Conservation (phyloP, 2,888 invertebrate species). For the Parasteatoda lunata region DNA sequence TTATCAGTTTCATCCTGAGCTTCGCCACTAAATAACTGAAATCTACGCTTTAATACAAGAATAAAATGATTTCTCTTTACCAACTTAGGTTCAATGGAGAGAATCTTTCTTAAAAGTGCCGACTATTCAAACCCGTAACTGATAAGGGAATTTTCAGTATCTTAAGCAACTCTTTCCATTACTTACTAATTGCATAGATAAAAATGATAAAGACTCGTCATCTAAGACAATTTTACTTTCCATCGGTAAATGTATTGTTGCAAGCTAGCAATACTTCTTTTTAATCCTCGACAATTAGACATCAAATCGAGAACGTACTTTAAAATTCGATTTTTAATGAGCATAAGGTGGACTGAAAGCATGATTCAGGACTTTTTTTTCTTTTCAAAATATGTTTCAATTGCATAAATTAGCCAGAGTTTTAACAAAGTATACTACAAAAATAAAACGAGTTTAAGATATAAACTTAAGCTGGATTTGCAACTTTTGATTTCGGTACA, state of each 20-base stretch:
- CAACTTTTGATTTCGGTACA: conserved; percentile 31
- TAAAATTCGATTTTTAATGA: conserved; percentile 45
- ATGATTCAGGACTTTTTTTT: conserved; percentile 17
- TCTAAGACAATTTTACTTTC: conserved; percentile 38
- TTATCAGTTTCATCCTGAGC: conserved; percentile 50
- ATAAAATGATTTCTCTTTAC: conserved; percentile 49
- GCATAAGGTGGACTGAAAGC: background rate
- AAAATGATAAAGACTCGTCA: conserved; percentile 60
- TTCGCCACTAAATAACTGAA: conserved; percentile 56
- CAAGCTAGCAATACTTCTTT: conserved; percentile 31
- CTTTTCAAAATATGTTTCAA: conserved; percentile 18
- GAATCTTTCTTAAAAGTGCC: conserved; percentile 3
- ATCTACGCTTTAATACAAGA: conserved; percentile 51
- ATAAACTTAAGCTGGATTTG: conserved; percentile 10
- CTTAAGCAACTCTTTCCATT: conserved; percentile 22
- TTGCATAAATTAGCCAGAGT: conserved; percentile 25
- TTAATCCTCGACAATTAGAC: conserved; percentile 64
- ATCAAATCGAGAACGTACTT: conserved; percentile 42
- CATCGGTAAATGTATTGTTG: conserved; percentile 27
- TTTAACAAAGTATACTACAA: conserved; percentile 22
- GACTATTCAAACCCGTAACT: background rate
- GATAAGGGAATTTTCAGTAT: conserved; percentile 49
- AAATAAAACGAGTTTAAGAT: conserved; percentile 16
- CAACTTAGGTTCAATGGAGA: conserved; percentile 29
- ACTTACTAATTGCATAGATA: conserved; percentile 55